Conservation (phyloP, 2,797 vertebrate genomes). For the Manis pentadactyla region DNA sequence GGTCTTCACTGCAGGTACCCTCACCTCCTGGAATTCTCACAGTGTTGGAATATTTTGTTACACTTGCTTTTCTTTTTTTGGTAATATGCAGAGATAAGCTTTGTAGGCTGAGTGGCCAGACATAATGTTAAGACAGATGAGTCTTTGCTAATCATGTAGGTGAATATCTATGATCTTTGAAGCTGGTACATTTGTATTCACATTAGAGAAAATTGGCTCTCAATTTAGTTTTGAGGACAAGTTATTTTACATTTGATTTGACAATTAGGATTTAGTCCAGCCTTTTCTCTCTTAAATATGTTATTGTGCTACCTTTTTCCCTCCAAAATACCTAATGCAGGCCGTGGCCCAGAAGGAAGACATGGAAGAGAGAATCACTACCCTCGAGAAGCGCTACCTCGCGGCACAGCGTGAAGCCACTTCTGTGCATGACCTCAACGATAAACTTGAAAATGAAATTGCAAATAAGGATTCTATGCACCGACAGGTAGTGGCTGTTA, state of each 20-base stretch:
- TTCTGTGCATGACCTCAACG: constrained; percentile 98
- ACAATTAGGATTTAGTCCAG: not conserved
- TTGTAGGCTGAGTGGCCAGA: not conserved
- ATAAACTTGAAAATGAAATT: constrained; percentile 98
- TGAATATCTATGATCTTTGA: not conserved
- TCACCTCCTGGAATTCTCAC: not conserved
- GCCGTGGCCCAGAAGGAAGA: constrained; percentile 98
- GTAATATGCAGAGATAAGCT: not conserved
- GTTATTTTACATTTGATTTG: not conserved
- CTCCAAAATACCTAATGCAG: constrained; percentile 80
- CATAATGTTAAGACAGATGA: not conserved
- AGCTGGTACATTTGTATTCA: not conserved
- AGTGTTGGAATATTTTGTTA: not conserved
- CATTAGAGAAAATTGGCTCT: not conserved
- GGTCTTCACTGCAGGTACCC: fast-evolving
- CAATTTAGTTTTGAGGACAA: not conserved
- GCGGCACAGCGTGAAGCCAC: constrained; percentile 97
- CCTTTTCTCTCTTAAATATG: not conserved
- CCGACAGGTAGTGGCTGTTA: constrained; percentile 90
- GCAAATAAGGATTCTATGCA: constrained; percentile 97
- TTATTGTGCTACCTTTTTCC: no score
- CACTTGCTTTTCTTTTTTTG: not conserved
- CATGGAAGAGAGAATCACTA: constrained; percentile 99
- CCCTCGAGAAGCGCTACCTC: constrained; percentile 98
- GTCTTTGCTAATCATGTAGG: not conserved